A percentile compares a stretch with the other conserved stretches of the same genome.
phyloP scores from a whole-genome alignment of 2,113 vertebrate genomes.

The Catharus fuscescens region DNA sequence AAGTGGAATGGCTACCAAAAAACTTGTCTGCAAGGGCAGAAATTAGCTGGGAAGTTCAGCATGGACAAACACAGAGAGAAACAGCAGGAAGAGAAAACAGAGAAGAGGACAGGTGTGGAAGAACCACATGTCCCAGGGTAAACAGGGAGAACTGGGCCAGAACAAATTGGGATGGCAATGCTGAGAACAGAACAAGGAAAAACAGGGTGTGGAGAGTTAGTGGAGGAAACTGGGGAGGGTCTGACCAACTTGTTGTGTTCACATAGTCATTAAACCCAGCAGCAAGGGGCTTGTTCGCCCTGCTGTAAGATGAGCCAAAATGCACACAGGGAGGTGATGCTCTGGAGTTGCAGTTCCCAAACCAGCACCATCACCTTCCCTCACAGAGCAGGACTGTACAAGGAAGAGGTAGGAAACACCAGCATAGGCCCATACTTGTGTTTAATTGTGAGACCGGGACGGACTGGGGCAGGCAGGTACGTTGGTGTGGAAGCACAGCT shows the following conservation, averaged over 20 bases:
- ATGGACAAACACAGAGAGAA: not conserved
- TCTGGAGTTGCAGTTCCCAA: not conserved
- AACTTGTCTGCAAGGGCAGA: not conserved
- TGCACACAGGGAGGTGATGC: not conserved
- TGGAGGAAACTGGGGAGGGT: not conserved
- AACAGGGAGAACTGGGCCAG: not conserved
- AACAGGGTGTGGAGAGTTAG: fast-evolving
- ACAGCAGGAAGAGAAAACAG: not conserved
- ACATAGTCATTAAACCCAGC: not conserved
- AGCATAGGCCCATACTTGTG: constrained; percentile 18
- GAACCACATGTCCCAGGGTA: not conserved
- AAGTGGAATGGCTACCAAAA: not conserved
- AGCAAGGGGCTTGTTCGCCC: not conserved
- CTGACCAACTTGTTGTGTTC: not conserved
- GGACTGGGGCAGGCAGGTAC: constrained; percentile 14
- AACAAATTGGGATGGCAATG: not conserved
- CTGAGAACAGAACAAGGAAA: not conserved
- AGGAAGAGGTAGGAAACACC: constrained; percentile 33
- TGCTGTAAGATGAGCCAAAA: not conserved
- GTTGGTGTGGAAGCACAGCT: constrained; percentile 48
- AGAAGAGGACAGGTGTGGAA: not conserved
- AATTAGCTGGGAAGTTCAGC: not conserved
- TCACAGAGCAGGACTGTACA: not conserved
- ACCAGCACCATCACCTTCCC: not conserved
- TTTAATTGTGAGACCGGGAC: constrained; percentile 56